phyloP scores from a whole-genome alignment of 92 coral and sea anemone genomes.

The Umimayanthus chanpuru region DNA sequence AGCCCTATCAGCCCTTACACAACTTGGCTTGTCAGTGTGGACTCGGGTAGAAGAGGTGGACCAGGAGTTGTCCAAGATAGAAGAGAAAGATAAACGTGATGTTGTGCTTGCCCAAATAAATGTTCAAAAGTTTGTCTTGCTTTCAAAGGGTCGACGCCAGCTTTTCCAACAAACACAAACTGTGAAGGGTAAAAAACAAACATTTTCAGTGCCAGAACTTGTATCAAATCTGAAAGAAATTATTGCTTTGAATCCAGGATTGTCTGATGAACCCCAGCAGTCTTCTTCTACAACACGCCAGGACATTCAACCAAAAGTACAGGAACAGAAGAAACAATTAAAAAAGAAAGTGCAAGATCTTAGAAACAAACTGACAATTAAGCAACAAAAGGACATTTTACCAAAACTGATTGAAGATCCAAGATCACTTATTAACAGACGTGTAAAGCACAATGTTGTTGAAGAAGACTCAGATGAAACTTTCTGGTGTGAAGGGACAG shows the following conservation, averaged over 20 bases:
- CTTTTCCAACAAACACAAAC: constrained; percentile 16
- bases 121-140: constrained; percentile 17
- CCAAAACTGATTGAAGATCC: constrained; percentile 6
- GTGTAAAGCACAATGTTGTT: constrained; percentile 1
- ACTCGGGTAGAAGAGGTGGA: constrained; percentile 12
- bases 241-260: neutral
- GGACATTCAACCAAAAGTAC: constrained; percentile 5
- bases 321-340: constrained; percentile 14
- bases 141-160: neutral
- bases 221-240: neutral
- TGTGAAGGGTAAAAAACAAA: neutral
- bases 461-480: neutral
- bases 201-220: neutral
- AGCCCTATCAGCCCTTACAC: constrained; percentile 19
- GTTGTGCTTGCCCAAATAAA: constrained; percentile 19
- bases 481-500: constrained; percentile 20
- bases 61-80: neutral
- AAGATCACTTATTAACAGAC: neutral
- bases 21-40: constrained; percentile 7
- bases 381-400: constrained; percentile 8
- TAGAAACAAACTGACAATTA: constrained; percentile 27
- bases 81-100: constrained; percentile 5
- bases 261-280: constrained; percentile 19
- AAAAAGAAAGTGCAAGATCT: constrained; percentile 18
- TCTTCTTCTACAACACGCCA: neutral